phyloP scores from a whole-genome alignment of 2,113 vertebrate species.

The Sceloporus tristichus region DNA sequence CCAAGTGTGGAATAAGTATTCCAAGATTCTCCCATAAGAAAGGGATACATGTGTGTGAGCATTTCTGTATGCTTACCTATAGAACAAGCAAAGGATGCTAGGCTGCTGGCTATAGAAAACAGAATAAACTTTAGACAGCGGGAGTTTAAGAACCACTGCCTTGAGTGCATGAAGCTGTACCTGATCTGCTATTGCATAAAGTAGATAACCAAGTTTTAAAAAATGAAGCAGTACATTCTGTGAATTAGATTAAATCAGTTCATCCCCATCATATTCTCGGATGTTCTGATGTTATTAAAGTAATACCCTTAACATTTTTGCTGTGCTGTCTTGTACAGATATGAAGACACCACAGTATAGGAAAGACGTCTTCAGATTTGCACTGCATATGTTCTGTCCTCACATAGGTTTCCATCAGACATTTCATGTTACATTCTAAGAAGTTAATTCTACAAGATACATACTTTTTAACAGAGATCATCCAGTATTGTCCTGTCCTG shows the following conservation, averaged over 20 bases:
- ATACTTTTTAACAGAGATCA: conserved; percentile 1
- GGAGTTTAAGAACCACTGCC: too few species aligned
- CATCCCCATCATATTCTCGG: conserved; percentile 8
- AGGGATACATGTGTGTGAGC: neutral
- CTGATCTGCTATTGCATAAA: too few species aligned
- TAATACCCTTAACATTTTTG: conserved; percentile 25
- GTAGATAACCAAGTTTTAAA: too few species aligned
- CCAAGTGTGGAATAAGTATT: neutral
- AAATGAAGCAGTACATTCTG: too few species aligned
- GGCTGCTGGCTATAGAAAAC: too few species aligned
- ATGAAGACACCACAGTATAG: neutral
- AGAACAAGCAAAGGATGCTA: too few species aligned
- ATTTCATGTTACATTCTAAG: neutral
- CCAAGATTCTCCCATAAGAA: neutral
- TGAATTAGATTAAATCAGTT: too few species aligned
- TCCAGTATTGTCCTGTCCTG: neutral
- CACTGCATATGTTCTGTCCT: neutral
- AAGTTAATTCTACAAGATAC: conserved; percentile 7
- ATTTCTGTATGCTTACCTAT: neutral
- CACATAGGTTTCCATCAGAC: conserved; percentile 14
- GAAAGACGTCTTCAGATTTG: neutral
- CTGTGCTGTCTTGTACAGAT: neutral
- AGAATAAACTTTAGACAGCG: too few species aligned
- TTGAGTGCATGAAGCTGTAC: too few species aligned
- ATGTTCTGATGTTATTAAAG: neutral